These are phyloP conservation scores for Tridacna crocea DNA, from an alignment of 2,888 invertebrate genomes.

Conservation along the genomic window DNA sequence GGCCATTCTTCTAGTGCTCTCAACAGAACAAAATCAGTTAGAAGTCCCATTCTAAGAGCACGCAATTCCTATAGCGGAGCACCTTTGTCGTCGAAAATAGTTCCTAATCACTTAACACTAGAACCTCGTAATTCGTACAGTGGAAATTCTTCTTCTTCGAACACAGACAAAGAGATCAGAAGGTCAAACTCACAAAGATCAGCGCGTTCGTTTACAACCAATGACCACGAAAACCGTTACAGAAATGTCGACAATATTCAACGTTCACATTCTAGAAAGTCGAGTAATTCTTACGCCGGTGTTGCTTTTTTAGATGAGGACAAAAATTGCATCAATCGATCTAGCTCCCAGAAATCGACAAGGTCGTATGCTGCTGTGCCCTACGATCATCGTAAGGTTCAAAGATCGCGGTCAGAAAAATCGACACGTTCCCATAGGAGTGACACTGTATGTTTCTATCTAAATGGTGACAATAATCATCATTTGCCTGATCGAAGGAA, in stretches of 20 bases:
- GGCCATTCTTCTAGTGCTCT: neutral
- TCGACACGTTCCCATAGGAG: neutral
- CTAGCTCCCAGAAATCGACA: constrained; percentile 9
- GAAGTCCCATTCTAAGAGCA: neutral
- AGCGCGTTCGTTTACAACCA: neutral
- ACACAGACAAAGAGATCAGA: neutral
- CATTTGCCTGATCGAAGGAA: neutral
- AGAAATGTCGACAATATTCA: neutral
- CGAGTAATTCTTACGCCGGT: neutral
- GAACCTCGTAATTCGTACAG: neutral
- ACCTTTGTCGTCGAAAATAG: neutral
- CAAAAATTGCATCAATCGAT: neutral
- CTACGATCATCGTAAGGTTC: neutral
- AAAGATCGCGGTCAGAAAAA: constrained; percentile 13
- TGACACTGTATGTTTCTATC: neutral
- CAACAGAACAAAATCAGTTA: neutral
- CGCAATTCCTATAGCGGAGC: neutral
- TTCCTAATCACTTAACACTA: neutral
- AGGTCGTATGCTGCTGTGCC: neutral
- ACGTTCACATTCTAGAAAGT: neutral
- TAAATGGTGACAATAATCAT: neutral
- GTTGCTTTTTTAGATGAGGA: neutral
- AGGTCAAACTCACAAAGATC: constrained; percentile 9
- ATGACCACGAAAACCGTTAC: neutral
- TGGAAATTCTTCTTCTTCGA: neutral